Percentiles rank a stretch among this genome's conserved stretches.
Evolutionary conservation across 2,113 vertebrate genomes (phyloP).

Genomic region (Peromyscus maniculatus): DNA sequence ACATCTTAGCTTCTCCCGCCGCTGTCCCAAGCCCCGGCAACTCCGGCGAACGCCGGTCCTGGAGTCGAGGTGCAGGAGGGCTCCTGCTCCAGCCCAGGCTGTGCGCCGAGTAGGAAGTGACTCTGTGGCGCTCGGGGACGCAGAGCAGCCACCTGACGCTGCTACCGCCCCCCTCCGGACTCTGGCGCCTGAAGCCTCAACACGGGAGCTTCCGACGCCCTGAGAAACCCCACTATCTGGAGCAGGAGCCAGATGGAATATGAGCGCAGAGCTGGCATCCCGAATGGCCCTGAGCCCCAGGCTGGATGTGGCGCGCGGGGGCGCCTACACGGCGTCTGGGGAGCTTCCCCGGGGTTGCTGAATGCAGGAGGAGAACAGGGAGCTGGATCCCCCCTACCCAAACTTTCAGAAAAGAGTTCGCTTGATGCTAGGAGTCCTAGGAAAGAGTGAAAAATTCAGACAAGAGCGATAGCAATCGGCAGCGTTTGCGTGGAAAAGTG

Average conservation of each 20-base stretch:
- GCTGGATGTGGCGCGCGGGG: neutral
- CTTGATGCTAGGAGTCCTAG: neutral
- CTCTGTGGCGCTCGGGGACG: conserved; percentile 53
- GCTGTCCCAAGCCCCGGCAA: neutral
- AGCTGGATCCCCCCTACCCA: neutral
- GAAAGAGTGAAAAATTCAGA: neutral
- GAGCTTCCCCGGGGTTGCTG: neutral
- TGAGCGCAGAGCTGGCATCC: neutral
- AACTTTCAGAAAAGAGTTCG: conserved; percentile 59
- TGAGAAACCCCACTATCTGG: neutral
- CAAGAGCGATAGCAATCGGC: neutral
- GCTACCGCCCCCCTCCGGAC: conserved; percentile 69
- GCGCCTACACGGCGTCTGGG: fast-evolving
- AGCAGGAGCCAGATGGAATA: neutral
- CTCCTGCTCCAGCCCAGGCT: neutral
- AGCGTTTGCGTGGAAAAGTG: neutral
- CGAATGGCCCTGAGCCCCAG: neutral
- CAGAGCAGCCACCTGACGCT: conserved; percentile 80
- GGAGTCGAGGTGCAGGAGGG: neutral
- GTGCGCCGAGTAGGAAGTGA: neutral
- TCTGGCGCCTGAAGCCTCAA: neutral
- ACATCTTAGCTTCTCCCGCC: conserved; percentile 37
- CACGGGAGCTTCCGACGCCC: neutral
- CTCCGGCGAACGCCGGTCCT: neutral
- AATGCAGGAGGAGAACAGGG: neutral